Percentiles rank a stretch among this genome's conserved stretches.
These are phyloP conservation scores for Pseudomyrmex sp. DNA, from an alignment of 1,140 invertebrate genomes.

Conservation along the genomic window DNA sequence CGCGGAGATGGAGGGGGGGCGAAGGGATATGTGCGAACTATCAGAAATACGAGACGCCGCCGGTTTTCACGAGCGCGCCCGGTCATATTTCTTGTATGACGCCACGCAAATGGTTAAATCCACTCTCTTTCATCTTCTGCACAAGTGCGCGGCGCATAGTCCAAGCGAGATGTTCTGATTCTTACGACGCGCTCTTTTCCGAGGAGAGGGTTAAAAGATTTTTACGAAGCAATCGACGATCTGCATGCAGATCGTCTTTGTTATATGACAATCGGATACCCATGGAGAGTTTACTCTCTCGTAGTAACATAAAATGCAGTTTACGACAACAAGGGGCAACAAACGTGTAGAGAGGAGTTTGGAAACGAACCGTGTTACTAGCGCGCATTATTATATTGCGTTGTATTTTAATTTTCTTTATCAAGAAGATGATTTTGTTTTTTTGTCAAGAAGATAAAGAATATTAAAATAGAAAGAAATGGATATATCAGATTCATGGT, in stretches of 20 bases:
- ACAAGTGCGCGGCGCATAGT: conserved; percentile 15
- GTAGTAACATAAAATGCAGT: conserved; percentile 14
- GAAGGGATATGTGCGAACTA: not conserved
- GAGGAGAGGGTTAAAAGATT: conserved; percentile 8
- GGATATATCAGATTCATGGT: no score
- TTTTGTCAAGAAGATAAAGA: no score
- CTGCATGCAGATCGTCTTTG: conserved; percentile 18
- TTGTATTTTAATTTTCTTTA: not conserved
- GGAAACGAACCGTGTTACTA: not conserved
- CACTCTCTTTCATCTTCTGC: conserved; percentile 24
- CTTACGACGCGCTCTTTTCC: not conserved
- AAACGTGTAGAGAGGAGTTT: not conserved
- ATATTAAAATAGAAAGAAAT: no score
- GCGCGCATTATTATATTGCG: not conserved
- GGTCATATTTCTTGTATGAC: conserved; percentile 37
- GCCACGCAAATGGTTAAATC: conserved; percentile 46
- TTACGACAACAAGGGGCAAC: conserved; percentile 6
- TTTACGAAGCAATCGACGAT: conserved; percentile 21
- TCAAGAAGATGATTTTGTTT: no score
- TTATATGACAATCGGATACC: conserved; percentile 10
- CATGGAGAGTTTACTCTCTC: not conserved
- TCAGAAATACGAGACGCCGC: no score
- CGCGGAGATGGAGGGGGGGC: not conserved
- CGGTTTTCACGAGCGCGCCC: not conserved
- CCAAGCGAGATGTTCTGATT: not conserved